phyloP scores from a whole-genome alignment of 2,797 vertebrate genomes.

The Lepus oiostolus region DNA sequence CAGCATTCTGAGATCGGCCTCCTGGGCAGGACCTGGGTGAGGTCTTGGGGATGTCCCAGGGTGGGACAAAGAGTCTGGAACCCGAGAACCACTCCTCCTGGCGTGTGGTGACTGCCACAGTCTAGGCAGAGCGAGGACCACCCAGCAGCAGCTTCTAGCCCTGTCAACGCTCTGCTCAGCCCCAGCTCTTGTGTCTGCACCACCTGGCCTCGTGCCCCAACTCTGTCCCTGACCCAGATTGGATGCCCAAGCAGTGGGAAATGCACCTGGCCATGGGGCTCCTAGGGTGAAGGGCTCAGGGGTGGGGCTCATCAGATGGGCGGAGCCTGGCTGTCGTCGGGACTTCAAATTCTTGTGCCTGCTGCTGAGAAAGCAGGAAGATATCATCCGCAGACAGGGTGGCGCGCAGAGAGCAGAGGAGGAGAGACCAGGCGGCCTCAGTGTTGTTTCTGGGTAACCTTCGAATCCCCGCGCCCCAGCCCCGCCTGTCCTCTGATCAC shows the following conservation, averaged over 20 bases:
- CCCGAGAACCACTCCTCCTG: not conserved
- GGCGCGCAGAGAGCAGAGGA: not conserved
- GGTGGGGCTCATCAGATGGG: not conserved
- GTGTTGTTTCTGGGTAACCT: not conserved
- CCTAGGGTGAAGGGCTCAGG: not conserved
- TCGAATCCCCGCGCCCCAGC: not conserved
- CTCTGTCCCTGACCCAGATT: not conserved
- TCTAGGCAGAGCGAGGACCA: not conserved
- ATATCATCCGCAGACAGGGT: not conserved
- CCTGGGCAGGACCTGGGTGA: accelerated
- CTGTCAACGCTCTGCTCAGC: too few relatives aligned
- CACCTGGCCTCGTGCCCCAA: not conserved
- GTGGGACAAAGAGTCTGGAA: not conserved
- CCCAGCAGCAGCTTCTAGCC: not conserved
- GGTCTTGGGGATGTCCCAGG: not conserved
- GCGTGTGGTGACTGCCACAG: not conserved
- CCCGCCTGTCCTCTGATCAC: not conserved
- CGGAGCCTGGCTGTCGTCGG: not conserved
- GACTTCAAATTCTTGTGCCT: not conserved
- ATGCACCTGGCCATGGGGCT: not conserved
- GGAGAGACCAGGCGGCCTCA: not conserved
- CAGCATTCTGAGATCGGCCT: not conserved
- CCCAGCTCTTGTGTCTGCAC: not conserved
- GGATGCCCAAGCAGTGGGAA: not conserved
- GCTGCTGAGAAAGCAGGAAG: not conserved